Base-by-base conservation (phyloP, 2,113 vertebrate genomes). In the Nycticebus coucang region DNA sequence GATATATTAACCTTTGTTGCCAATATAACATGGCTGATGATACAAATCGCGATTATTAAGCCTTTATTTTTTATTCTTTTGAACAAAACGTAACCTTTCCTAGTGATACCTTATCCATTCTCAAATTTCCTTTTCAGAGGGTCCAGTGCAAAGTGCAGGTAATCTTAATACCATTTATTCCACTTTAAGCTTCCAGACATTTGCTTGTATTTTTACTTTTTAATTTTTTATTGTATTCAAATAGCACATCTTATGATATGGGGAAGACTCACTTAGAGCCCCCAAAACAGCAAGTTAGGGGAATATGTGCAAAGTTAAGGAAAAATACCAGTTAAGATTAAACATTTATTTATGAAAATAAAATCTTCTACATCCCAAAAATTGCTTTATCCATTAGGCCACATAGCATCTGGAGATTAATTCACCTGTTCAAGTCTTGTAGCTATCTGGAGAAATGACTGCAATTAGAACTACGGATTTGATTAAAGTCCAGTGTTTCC, bases 171-270 rank as follows among this genome's bases (percentile, higher is more conserved):
- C 0, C 7, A 41, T 57, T 64, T 50, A 45, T 21, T 41, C 33
- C 57, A 8, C 17, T 81, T 85, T 72, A 80, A 55, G 2, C 85
- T 71, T 7, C 2, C 41, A 81, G 6, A 71, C 9, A 0, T 60
- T 79, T 59, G 26, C 2, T 24, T 66, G 35, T 62, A 72, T 5
- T 81, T 78, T 95, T 69, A 77, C 0, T 74, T 50, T 79, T 89
- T 83, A 72, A 50, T 93, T 87, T n/a, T 85, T 72, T 53, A 55
- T 84, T 84, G 41, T 50, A 84, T 35, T 53, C 91, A 13, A 87
- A 11, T 59, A 87, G 11, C 6, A 19, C 30, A 53, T 68, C 60
- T 50, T 60, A 85, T 72, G 6, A 62, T 77, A 18, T 21, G 17
- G 81, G 14, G 22, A 21, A 50, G 30, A 75, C 55, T 60, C 37